Conservation (phyloP, 2,888 invertebrate species). For the Atethmia centrago region DNA sequence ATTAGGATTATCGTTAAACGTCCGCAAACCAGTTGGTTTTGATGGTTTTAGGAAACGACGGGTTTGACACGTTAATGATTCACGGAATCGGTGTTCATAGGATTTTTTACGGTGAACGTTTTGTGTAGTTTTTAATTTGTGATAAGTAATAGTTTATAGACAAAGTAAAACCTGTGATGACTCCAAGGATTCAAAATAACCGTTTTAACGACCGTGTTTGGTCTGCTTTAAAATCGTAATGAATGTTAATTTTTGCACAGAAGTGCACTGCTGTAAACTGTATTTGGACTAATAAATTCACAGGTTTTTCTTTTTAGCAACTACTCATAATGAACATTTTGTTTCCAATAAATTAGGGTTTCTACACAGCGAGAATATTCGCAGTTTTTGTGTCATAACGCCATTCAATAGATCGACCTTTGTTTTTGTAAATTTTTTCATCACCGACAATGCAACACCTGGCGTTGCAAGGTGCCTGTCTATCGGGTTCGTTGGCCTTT, state of each 20-base stretch:
- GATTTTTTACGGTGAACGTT: slow-evolving; percentile 65
- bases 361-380: slow-evolving; percentile 56
- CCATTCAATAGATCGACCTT: slow-evolving; percentile 72
- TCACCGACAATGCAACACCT: slow-evolving; percentile 69
- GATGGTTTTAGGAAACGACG: slow-evolving; percentile 63
- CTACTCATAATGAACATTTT: slow-evolving; percentile 48
- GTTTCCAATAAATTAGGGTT: slow-evolving; percentile 60
- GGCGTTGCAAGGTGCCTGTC: slow-evolving; percentile 66
- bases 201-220: background rate
- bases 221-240: background rate
- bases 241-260: background rate
- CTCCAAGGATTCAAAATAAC: slow-evolving; percentile 23
- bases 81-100: slow-evolving; percentile 72
- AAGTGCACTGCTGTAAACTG: background rate
- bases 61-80: slow-evolving; percentile 69
- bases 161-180: slow-evolving; percentile 51
- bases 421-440: slow-evolving; percentile 67
- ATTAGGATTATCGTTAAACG: slow-evolving; percentile 57
- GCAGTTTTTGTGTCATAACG: slow-evolving; percentile 72
- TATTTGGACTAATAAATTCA: slow-evolving; percentile 19
- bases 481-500: slow-evolving; percentile 71
- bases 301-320: slow-evolving; percentile 57
- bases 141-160: slow-evolving; percentile 58
- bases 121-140: slow-evolving; percentile 60
- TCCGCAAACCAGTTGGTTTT: slow-evolving; percentile 61